phyloP scores from a whole-genome alignment of 1,140 invertebrate species.

The Paraescarpia echinospica region DNA sequence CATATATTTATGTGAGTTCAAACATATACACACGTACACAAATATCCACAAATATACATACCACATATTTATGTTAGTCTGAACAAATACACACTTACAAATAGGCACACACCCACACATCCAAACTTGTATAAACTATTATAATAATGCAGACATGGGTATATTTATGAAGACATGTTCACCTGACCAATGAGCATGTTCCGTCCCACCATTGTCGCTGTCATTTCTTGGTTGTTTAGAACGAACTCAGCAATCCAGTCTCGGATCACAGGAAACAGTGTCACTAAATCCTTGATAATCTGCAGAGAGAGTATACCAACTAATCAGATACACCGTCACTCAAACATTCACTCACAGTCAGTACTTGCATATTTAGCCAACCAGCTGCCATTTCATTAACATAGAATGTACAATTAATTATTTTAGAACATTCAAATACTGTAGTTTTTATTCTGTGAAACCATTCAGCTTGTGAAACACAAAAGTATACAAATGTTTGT shows the following conservation, averaged over 20 bases:
- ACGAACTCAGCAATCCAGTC: constrained; percentile 54
- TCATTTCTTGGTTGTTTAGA: constrained; percentile 53
- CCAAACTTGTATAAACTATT: neutral
- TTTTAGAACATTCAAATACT: neutral
- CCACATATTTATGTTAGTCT: too few relatives aligned
- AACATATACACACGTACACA: too few relatives aligned
- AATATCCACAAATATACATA: too few relatives aligned
- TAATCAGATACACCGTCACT: constrained; percentile 9
- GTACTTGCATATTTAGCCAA: neutral
- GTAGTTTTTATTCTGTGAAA: neutral
- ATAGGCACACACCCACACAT: too few relatives aligned
- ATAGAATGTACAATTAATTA: neutral
- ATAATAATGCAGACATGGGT: neutral
- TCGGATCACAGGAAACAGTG: constrained; percentile 40
- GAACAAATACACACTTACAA: too few relatives aligned
- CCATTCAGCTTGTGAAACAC: too few relatives aligned
- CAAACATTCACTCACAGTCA: neutral
- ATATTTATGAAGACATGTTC: neutral
- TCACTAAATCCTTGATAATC: constrained; percentile 35
- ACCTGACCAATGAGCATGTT: constrained; percentile 56
- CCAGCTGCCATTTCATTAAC: neutral
- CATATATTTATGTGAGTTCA: too few relatives aligned
- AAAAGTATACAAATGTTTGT: too few relatives aligned
- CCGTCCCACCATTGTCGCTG: constrained; percentile 48
- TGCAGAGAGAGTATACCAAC: constrained; percentile 24